phyloP scores from a whole-genome alignment of 2,113 vertebrate genomes.

The Pyxicephalus adspersus region DNA sequence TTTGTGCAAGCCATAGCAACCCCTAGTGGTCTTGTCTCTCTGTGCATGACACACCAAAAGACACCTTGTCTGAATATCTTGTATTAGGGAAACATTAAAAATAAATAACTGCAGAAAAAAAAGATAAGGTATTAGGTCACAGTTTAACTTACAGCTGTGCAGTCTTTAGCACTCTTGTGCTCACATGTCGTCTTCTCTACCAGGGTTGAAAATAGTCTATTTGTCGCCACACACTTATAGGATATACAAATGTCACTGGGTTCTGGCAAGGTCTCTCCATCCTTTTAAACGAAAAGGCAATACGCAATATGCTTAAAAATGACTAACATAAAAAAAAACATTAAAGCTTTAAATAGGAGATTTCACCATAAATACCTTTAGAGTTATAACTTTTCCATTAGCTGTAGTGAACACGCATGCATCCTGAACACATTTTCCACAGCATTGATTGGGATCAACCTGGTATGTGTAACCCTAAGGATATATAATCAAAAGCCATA shows the following conservation, averaged over 20 bases:
- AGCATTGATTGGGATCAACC: not conserved
- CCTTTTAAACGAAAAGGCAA: not conserved
- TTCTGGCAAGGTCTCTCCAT: not conserved
- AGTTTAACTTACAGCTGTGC: not conserved
- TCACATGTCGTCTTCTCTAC: not conserved
- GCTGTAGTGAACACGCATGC: not conserved
- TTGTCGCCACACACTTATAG: not conserved
- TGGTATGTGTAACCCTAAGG: not conserved
- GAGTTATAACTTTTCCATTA: not conserved
- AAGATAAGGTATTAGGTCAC: too few relatives aligned
- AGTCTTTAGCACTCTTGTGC: not conserved
- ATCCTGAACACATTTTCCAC: conserved; percentile 17
- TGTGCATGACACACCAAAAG: too few relatives aligned
- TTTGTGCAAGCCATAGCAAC: too few relatives aligned
- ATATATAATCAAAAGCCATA: not conserved
- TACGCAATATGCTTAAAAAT: too few relatives aligned
- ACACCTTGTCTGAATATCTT: too few relatives aligned
- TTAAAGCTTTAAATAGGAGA: not conserved
- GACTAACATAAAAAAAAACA: too few relatives aligned
- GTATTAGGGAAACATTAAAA: too few relatives aligned
- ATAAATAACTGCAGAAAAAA: too few relatives aligned
- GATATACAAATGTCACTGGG: not conserved
- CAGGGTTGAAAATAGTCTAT: not conserved
- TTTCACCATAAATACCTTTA: not conserved
- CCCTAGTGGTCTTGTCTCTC: too few relatives aligned